phyloP scores from a whole-genome alignment of 2,797 vertebrate genomes.

The Diglossa cyanea region DNA sequence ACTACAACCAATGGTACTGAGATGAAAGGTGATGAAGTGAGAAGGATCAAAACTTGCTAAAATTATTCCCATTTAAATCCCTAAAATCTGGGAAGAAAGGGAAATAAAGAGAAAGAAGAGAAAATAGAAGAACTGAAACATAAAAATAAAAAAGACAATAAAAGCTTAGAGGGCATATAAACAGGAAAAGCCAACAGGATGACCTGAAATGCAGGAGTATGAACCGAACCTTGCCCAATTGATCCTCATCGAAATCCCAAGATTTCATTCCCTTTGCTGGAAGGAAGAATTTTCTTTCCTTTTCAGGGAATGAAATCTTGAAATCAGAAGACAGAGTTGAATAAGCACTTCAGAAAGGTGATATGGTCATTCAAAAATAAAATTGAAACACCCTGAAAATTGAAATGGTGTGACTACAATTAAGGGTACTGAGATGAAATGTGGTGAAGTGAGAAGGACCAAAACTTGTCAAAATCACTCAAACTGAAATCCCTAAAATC shows the following conservation, averaged over 20 bases:
- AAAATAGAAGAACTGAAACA: background rate
- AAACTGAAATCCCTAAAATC: background rate
- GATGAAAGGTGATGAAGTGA: background rate
- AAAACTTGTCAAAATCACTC: background rate
- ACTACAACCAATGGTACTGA: background rate
- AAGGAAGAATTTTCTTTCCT: no score
- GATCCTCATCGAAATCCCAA: background rate
- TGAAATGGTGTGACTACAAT: background rate
- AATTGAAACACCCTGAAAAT: background rate
- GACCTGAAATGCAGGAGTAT: background rate
- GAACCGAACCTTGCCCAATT: background rate
- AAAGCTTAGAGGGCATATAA: no score
- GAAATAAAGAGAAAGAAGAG: background rate
- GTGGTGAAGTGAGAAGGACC: background rate
- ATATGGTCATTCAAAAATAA: background rate
- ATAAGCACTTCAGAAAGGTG: background rate
- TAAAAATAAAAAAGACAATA: background rate
- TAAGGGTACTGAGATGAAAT: background rate
- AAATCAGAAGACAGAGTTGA: background rate
- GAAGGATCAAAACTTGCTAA: background rate
- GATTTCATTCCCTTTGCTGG: background rate
- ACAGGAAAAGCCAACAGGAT: background rate
- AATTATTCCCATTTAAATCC: background rate
- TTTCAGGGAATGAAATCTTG: background rate
- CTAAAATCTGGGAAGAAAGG: background rate